These are phyloP conservation scores for Sebastes wilsoni DNA, from an alignment of 2,797 vertebrate species.

Conservation along the genomic window DNA sequence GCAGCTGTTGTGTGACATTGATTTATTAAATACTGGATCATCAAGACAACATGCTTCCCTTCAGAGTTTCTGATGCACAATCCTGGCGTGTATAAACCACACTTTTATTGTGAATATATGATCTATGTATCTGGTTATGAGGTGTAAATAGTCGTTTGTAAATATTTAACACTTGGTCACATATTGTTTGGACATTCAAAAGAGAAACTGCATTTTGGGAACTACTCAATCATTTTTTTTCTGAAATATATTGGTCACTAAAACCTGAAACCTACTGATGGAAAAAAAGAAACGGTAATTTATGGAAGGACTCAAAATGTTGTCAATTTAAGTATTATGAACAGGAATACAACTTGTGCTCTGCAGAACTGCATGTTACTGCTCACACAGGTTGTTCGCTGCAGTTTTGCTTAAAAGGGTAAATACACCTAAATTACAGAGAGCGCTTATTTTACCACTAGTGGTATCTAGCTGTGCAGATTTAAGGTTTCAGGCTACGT, in stretches of 20 bases:
- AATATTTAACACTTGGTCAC: conserved; percentile 50
- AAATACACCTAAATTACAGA: neutral
- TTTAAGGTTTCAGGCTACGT: no score
- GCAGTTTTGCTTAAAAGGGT: neutral
- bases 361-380: neutral
- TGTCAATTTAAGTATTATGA: neutral
- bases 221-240: conserved; percentile 6
- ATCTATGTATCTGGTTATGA: conserved; percentile 22
- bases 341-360: neutral
- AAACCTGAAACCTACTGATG: conserved; percentile 17
- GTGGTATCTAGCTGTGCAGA: neutral
- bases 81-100: conserved; percentile 2
- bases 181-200: conserved; percentile 39
- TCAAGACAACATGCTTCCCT: neutral
- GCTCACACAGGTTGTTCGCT: neutral
- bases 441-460: neutral
- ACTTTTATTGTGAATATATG: conserved; percentile 35
- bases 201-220: conserved; percentile 25
- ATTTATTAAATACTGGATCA: conserved; percentile 1
- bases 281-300: conserved; percentile 7
- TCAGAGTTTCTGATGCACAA: conserved; percentile 21
- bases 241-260: conserved; percentile 11
- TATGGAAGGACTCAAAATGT: neutral
- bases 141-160: conserved; percentile 69
- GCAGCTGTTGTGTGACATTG: neutral